Percentiles rank a stretch among this genome's conserved stretches.
These are phyloP conservation scores for Rhodinocichla rosea DNA, from an alignment of 2,113 vertebrate genomes.

Conservation along the genomic window DNA sequence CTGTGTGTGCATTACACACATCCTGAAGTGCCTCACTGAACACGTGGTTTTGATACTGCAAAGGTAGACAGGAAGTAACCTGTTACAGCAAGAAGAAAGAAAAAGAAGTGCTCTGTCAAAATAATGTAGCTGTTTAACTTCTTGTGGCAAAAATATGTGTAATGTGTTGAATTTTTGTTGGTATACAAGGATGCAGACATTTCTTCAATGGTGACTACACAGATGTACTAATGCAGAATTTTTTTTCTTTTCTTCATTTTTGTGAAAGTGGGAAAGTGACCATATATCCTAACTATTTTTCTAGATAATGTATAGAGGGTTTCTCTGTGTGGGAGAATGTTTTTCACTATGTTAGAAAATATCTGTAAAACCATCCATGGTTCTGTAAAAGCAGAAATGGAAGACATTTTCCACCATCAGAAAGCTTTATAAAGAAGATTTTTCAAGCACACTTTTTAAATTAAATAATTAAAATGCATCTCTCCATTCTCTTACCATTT, in stretches of 20 bases:
- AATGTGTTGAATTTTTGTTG: background rate
- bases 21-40: background rate
- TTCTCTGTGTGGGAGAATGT: background rate
- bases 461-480: slow-evolving; percentile 51
- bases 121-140: background rate
- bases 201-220: background rate
- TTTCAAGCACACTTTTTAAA: slow-evolving; percentile 26
- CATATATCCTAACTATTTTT: background rate
- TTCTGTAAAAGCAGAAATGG: background rate
- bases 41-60: background rate
- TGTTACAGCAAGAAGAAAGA: background rate
- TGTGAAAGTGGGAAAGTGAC: background rate
- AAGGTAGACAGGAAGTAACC: background rate
- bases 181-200: background rate
- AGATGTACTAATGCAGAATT: background rate
- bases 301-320: background rate
- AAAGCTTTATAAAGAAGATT: background rate
- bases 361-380: background rate
- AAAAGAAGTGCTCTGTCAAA: background rate
- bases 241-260: background rate
- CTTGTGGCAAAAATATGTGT: background rate
- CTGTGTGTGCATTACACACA: background rate
- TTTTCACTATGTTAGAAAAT: background rate
- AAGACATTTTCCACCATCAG: background rate
- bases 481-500: slow-evolving; percentile 42